Percentiles rank a stretch among this genome's conserved stretches.
Evolutionary conservation across 2,888 invertebrate genomes (phyloP).

Genomic region (Actias luna): DNA sequence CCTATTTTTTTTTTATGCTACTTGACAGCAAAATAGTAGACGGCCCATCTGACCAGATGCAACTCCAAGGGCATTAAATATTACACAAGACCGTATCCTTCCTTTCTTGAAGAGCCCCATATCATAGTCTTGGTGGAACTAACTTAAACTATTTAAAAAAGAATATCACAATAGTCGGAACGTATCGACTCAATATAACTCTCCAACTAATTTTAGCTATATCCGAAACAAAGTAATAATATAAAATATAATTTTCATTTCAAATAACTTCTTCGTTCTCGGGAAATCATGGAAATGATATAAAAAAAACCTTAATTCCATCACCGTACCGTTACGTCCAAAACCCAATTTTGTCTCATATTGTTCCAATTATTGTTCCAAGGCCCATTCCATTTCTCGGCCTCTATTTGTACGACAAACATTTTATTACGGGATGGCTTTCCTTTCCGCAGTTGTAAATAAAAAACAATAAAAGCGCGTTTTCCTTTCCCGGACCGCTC

Average conservation of each 20-base stretch:
- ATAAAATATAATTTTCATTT: neutral
- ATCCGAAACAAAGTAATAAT: too few relatives aligned
- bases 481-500: conserved; percentile 21
- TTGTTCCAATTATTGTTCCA: conserved; percentile 15
- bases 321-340: neutral
- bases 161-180: too few relatives aligned
- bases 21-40: too few relatives aligned
- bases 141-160: too few relatives aligned
- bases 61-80: too few relatives aligned
- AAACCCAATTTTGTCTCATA: conserved; percentile 17
- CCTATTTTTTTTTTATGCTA: too few relatives aligned
- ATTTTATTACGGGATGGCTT: conserved; percentile 16
- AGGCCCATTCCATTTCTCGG: conserved; percentile 7
- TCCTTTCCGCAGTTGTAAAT: conserved; percentile 36
- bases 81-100: too few relatives aligned
- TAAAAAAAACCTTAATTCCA: conserved; percentile 3
- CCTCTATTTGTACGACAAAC: conserved; percentile 17
- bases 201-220: too few relatives aligned
- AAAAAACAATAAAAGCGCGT: conserved; percentile 44
- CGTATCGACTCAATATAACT: too few relatives aligned
- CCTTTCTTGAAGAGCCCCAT: too few relatives aligned
- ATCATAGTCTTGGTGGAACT: too few relatives aligned
- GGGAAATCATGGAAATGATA: neutral
- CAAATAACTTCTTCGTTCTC: neutral
- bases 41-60: too few relatives aligned